Percentiles rank a stretch among this genome's conserved stretches.
These are phyloP conservation scores for Pachyramphus minor DNA, from an alignment of 2,113 vertebrate genomes.

Conservation along the genomic window DNA sequence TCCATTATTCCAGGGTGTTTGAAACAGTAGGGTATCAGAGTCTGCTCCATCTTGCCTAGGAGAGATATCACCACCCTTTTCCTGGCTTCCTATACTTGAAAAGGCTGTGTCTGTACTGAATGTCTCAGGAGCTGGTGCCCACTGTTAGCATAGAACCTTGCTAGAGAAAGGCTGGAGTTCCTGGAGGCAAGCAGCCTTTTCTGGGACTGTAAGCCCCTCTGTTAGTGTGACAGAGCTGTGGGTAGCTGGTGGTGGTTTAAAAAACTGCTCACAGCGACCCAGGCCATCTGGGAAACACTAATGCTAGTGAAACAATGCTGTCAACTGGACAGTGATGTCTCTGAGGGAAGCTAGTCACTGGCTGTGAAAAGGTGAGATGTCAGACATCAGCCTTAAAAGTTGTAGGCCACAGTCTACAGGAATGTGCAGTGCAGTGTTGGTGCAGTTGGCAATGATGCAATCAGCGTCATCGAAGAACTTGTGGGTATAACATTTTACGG, in stretches of 20 bases:
- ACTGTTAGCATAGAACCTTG: not conserved
- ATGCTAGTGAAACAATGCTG: not conserved
- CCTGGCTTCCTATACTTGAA: not conserved
- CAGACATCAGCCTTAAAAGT: not conserved
- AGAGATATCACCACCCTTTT: not conserved
- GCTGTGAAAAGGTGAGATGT: not conserved
- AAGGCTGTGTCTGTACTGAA: not conserved
- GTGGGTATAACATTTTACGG: not conserved
- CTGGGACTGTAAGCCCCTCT: not conserved
- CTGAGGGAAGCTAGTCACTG: not conserved
- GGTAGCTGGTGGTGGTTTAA: not conserved
- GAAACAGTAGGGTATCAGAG: not conserved
- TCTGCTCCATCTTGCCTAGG: not conserved
- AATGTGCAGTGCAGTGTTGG: not conserved
- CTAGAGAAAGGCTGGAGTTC: not conserved
- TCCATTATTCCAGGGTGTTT: not conserved
- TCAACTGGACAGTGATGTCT: not conserved
- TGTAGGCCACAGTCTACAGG: not conserved
- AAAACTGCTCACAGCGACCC: not conserved
- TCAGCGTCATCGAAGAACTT: not conserved
- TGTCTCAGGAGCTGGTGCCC: not conserved
- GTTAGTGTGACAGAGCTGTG: not conserved
- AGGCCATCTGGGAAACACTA: not conserved
- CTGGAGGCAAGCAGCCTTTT: not conserved
- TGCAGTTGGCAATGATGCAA: not conserved